Evolutionary conservation across 2,888 invertebrate genomes (phyloP), one percentile per base, ranked within the genome.

Genomic region (Heliconius erato): DNA sequence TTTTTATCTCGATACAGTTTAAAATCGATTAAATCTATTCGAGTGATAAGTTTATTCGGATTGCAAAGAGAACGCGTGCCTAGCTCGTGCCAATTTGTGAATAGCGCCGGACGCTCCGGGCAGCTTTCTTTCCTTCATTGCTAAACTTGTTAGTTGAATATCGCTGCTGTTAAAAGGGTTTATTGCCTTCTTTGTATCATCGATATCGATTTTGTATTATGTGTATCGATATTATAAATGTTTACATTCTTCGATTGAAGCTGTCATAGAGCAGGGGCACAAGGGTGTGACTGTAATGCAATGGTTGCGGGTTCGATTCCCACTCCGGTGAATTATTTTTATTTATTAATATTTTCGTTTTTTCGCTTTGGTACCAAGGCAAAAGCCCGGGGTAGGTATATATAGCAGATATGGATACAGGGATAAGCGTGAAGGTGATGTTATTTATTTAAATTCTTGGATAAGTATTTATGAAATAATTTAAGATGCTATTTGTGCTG

Each of bases 81-180:
- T 91, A 92, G 94, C 95, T 95, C 95, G 95, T 95, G 95, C 94
- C 95, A 95, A 95, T 95, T 95, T 95, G 95, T 94, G 94, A 94
- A 94, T 94, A 94, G 93, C 93, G 92, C 92, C 93, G 94, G 94
- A 93, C 94, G 94, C 94, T 93, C 88, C 90, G 89, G 92, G 93
- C 93, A 91, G 94, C 95, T 95, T 95, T 95, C 94, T 95, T 95
- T 95, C 94, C 94, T 93, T 89, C 92, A 92, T 93, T 92, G 94
- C 93, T 94, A 92, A 93, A 94, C 94, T 94, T 93, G 94, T 94
- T 94, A 93, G 92, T 93, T 91, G 92, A 92, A 94, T 94, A 94
- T 93, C 93, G 92, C 92, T 93, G 92, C 90, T 91, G 89, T 91
- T 88, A 90, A 90, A 91, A 94, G 91, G 88, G 91, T 89, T 88